Base-by-base conservation (phyloP, 2,113 vertebrate genomes). In the Noturus placidus region DNA sequence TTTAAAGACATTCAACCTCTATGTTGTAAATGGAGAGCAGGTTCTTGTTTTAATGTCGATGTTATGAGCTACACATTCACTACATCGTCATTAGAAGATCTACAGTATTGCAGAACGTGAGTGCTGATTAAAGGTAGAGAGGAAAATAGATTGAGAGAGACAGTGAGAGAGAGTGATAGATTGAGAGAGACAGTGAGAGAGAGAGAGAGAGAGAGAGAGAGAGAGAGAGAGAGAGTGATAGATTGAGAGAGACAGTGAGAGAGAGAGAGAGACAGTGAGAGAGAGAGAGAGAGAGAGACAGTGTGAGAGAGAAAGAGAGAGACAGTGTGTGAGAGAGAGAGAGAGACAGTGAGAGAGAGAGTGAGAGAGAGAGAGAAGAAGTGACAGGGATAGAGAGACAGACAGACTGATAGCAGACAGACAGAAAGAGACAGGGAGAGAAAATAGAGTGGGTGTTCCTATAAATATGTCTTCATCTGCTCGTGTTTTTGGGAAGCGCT, bases 391-490 rank as follows among this genome's bases (percentile, higher is more conserved):
- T 7, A 72, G 33, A 9, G 19, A 10, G 33, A 38, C 11, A 17
- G 30, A 70, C 35, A 59, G 27, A 80, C 6, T 0, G 50, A 80
- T 57, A 79, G 30, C 65, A 38, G 83, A 67, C 50, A 57, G 19
- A 72, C 13, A 72, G 27, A 70, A n/a, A 70, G 27, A 50, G 61
- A 56, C 20, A 70, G 57, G 70, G 9, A 70, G n/a, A 52, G 38
- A 81, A 20, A 38, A 52, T 5, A 83, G 33, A 35, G 30, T 25
- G 30, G 50, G 50, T 30, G 54, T 13, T 59, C n/a, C 33, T 77
- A 50, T 38, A 78, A 54, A 88, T 82, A 83, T n/a, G 76, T 89
- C 87, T 88, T 84, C 70, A 91, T 90, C 81, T 77, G 20, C 20
- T 17, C 54, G 63, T 56, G 77, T 81, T 59, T 69, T 88, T 85